Conservation (phyloP, 2,888 invertebrate genomes). For the Taenaris catops region DNA sequence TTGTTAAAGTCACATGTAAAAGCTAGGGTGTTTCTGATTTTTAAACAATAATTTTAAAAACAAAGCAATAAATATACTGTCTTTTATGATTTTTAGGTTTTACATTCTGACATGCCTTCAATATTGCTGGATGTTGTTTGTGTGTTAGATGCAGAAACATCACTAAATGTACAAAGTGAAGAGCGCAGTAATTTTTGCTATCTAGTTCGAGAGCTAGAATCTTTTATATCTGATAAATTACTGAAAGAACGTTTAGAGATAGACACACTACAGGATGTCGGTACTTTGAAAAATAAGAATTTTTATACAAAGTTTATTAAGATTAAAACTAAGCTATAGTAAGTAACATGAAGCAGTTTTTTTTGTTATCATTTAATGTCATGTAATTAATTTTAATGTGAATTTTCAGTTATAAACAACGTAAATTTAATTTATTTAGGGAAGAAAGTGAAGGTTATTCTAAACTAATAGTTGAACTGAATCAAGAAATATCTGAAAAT, state of each 20-base stretch:
- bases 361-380: not conserved
- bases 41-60: too few relatives aligned
- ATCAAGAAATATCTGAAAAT: conserved; percentile 86
- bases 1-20: too few relatives aligned
- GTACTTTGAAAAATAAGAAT: conserved; percentile 92
- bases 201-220: conserved; percentile 89
- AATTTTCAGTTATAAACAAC: conserved; percentile 96
- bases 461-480: conserved; percentile 95
- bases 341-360: conserved; percentile 68
- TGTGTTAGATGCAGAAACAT: conserved; percentile 91
- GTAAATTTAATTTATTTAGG: conserved; percentile 98
- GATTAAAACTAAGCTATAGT: conserved; percentile 98
- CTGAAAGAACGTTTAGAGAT: conserved; percentile 96
- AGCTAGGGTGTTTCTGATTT: too few relatives aligned
- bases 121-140: conserved; percentile 91
- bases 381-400: not conserved
- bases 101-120: conserved; percentile 90
- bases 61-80: not conserved
- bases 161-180: conserved; percentile 83
- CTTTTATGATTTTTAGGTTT: conserved; percentile 74
- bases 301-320: conserved; percentile 98
- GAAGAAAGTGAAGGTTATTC: conserved; percentile 99
- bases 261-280: conserved; percentile 95
- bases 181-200: conserved; percentile 88
- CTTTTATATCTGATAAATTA: conserved; percentile 91